Evolutionary conservation across 2,797 vertebrate genomes (phyloP), one percentile per base, ranked within the genome.

Genomic region (Moxostoma hubbsi): DNA sequence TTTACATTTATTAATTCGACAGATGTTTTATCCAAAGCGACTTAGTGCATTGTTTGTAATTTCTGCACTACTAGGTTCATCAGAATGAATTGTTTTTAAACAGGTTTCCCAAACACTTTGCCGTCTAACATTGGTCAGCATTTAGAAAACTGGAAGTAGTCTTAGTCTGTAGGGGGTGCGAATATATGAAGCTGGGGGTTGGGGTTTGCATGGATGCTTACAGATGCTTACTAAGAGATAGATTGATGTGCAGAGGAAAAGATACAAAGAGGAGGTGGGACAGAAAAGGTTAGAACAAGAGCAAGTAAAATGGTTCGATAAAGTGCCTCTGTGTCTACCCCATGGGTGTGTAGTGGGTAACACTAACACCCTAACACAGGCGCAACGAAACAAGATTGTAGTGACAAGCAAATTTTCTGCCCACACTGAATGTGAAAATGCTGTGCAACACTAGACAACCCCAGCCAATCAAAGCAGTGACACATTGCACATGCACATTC

Each of bases 171-270:
- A 64, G 49, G 24, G 36, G 62, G 65, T 3, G 16, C 9, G 13
- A 4, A 47, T 13, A 65, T 55, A 75, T 18, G 11, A 65, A 53
- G n/a, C 61, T 75, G 73, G 5, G 7, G 50, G 47, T 45, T 45
- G 72, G 49, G 72, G 51, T 65, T 65, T 65, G 11, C 7, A 53
- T 9, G 15, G 24, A 74, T n/a, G n/a, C 51, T 55, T n/a, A 55
- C 51, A 65, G 11, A 75, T 47, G 62, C 51, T 46, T 7, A 15
- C 12, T 18, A 15, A 64, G 36, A 75, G n/a, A 49, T 6, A 36
- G 7, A 73, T 9, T 36, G 15, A 73, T 49, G n/a, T 58, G 45
- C 16, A 69, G 51, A 57, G 46, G 59, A 11, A 75, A 15, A 47
- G 15, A 43, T 24, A 61, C 36, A 45, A 47, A 16, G 16, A 66